Percentiles rank a stretch among this genome's conserved stretches.
phyloP scores from a whole-genome alignment of 2,113 vertebrate genomes.

The Cyanoderma ruficeps region DNA sequence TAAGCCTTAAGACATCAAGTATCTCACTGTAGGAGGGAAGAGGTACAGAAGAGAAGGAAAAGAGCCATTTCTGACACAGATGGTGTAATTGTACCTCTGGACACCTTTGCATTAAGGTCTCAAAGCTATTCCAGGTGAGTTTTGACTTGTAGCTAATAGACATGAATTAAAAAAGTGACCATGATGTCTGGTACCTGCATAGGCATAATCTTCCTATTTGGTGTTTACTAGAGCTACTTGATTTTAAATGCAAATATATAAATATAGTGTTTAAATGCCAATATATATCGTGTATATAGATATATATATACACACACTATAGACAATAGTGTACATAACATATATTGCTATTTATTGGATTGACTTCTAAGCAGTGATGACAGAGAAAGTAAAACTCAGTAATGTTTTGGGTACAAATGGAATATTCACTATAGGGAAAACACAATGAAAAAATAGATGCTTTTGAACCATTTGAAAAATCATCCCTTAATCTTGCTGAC shows the following conservation, averaged over 20 bases:
- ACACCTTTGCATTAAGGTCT: neutral
- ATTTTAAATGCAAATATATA: neutral
- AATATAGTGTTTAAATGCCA: neutral
- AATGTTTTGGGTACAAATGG: neutral
- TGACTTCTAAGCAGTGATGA: neutral
- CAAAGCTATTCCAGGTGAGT: neutral
- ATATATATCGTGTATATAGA: neutral
- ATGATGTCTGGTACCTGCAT: neutral
- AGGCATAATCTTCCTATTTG: neutral
- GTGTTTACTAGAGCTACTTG: neutral
- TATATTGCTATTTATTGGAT: neutral
- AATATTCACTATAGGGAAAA: neutral
- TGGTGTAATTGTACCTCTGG: neutral
- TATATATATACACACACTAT: neutral
- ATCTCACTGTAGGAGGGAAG: neutral
- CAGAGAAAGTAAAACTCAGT: neutral
- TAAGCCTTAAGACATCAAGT: neutral
- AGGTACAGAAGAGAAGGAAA: neutral
- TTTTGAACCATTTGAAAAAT: conserved; percentile 8
- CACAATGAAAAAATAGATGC: neutral
- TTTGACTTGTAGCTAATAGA: neutral
- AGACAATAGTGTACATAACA: neutral
- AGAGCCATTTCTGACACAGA: neutral
- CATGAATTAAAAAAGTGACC: neutral
- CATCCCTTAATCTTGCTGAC: conserved; percentile 31